Evolutionary conservation across 2,888 invertebrate genomes (phyloP), one percentile per base, ranked within the genome.

Genomic region (Callosobruchus maculatus): DNA sequence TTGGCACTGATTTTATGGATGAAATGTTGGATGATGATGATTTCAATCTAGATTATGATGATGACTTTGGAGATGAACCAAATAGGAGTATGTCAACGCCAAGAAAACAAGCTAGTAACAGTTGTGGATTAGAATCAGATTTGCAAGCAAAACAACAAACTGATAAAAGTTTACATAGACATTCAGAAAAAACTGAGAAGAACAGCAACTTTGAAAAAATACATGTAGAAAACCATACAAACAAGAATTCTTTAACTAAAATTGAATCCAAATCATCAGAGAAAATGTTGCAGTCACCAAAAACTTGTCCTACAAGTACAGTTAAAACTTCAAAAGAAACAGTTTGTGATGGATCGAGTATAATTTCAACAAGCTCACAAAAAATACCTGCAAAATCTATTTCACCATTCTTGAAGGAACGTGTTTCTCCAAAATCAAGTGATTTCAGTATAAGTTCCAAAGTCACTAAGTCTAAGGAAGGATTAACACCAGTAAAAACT

Each of bases 41-140:
- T 21, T n/a, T 26, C 22, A 66, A 20, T 67, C 71, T 68, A 73
- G 68, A 74, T 73, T 72, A 71, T 77, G 76, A 77, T 72, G 75
- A 77, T 30, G 71, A 76, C 13, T 49, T 18, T 49, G 49, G 18
- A 13, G 13, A 49, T 49, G 49, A 18, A 49, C 13, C 49, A 49
- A 49, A 13, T 49, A 13, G 18, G 1, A 49, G 3, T 18, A 4
- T 26, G 26, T 7, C 49, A 49, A 13, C 49, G 4, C 13, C 49
- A 49, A 13, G 9, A 49, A 49, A 49, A 7, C 13, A 49, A 49
- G 49, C 18, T 49, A 7, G 13, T 49, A 49, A 1, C 49, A 30
- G 9, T 9, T 5, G 9, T 9, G 9, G 9, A 30, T 5, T 9
- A 30, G 30, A 3, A 30, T 5, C 30, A 30, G 9, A 30, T 9